Evolutionary conservation across 2,113 vertebrate species (phyloP), one percentile per base, ranked within the genome.

Genomic region (Callorhinus ursinus): DNA sequence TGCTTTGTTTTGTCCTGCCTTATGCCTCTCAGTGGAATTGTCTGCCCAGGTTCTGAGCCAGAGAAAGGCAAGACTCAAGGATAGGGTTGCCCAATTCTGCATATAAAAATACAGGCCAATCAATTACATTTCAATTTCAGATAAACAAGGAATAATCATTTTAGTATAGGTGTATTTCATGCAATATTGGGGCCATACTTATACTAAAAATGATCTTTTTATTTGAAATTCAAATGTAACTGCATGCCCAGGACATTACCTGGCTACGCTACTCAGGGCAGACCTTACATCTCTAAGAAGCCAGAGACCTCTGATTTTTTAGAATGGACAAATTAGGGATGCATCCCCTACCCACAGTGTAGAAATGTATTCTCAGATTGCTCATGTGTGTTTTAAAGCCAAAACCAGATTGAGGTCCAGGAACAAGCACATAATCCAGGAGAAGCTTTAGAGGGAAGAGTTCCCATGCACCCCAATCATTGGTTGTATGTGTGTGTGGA

Each of bases 51-150:
- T 42, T 46, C 18, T 69, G 59, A 67, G 65, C 33, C 24, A 59
- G 76, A 88, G 36, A 22, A 33, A 88, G 11, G 80, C 22, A 81
- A 76, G 51, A 15, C 21, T 61, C 28, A 57, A 49, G 42, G 12
- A 2, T 31, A 39, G 46, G 14, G 9, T 11, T 42, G 16, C 36
- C 71, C 22, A 28, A 67, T 15, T 81, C 74, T 76, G 39, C 36
- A 76, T 94, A 93, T 63, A 33, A 65, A 88, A 61, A 39, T 4
- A 8, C 1, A 93, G n/a, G n/a, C 19, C 12, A 18, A 10, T 65
- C 55, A 5, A 46, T 85, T 90, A n/a, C 13, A 33, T 36, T 39
- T 61, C 67, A 67, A 95, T 61, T 96, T 89, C 83, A 90, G 67
- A 69, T n/a, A 63, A 71, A 51, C 2, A n/a, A 16, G 5, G 22